phyloP scores from a whole-genome alignment of 2,797 vertebrate species.

The Crenichthys baileyi region DNA sequence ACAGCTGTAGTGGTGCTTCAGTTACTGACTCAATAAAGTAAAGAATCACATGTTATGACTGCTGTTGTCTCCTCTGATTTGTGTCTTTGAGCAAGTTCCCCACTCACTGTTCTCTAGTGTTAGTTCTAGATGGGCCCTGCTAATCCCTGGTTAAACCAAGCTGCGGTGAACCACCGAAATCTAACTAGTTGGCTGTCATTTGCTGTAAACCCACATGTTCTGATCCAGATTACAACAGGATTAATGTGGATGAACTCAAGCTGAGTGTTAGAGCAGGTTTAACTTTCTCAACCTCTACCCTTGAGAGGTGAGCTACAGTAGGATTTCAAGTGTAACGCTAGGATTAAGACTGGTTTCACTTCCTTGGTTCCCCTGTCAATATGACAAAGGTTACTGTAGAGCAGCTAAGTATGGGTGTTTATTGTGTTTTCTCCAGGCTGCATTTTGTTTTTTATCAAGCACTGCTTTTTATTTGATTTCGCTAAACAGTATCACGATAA shows the following conservation, averaged over 20 bases:
- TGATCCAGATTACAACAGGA: slow-evolving; percentile 80
- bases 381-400: slow-evolving; percentile 60
- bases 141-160: slow-evolving; percentile 79
- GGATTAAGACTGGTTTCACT: slow-evolving; percentile 77
- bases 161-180: slow-evolving; percentile 68
- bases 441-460: neutral
- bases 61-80: slow-evolving; percentile 30
- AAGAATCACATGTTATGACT: slow-evolving; percentile 39
- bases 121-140: slow-evolving; percentile 62
- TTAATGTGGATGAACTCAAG: slow-evolving; percentile 78
- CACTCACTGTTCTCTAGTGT: slow-evolving; percentile 53
- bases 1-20: slow-evolving; percentile 41
- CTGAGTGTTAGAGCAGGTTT: slow-evolving; percentile 75
- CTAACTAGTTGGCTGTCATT: slow-evolving; percentile 82
- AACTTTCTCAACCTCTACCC: slow-evolving; percentile 75
- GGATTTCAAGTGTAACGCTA: slow-evolving; percentile 73
- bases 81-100: slow-evolving; percentile 43
- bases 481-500: neutral
- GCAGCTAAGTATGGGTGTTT: slow-evolving; percentile 23
- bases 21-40: slow-evolving; percentile 33
- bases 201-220: slow-evolving; percentile 73
- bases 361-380: slow-evolving; percentile 66
- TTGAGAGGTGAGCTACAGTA: slow-evolving; percentile 74
- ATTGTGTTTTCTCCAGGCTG: neutral
- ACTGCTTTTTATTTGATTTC: slow-evolving; percentile 3